These are phyloP conservation scores for Melanotaenia maccullochi DNA, from an alignment of 2,797 vertebrate species.

Conservation along the genomic window DNA sequence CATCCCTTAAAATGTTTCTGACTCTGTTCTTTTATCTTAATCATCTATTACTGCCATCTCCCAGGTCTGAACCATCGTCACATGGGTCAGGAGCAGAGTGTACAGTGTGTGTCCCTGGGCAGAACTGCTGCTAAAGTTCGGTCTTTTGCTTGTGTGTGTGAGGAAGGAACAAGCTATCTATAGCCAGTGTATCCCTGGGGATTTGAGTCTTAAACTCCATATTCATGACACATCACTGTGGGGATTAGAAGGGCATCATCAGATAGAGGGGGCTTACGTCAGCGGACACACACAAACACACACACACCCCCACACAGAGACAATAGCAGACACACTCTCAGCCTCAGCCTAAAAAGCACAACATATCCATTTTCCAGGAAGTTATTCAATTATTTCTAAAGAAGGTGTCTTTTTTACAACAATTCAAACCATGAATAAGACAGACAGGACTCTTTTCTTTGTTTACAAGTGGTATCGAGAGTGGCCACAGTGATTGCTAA, in stretches of 20 bases:
- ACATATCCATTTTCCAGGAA: conserved; percentile 60
- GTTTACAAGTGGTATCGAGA: conserved; percentile 6
- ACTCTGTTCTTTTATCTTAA: conserved; percentile 57
- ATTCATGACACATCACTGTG: conserved; percentile 89
- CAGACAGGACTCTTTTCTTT: not conserved
- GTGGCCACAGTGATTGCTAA: conserved; percentile 22
- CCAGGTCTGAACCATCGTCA: conserved; percentile 48
- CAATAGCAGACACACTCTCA: conserved; percentile 42
- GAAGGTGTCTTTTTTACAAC: conserved; percentile 18
- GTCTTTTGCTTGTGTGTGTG: conserved; percentile 23
- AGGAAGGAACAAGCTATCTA: conserved; percentile 79
- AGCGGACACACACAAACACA: conserved; percentile 50
- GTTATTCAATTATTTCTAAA: conserved; percentile 42
- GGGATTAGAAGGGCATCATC: conserved; percentile 85
- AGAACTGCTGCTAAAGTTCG: conserved; percentile 52
- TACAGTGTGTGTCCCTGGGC: conserved; percentile 24
- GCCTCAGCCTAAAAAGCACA: conserved; percentile 53
- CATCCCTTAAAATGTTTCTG: conserved; percentile 34
- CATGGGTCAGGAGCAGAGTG: conserved; percentile 59
- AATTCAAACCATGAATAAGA: conserved; percentile 19
- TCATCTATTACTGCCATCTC: conserved; percentile 51
- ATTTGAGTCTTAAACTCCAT: conserved; percentile 87
- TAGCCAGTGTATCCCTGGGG: conserved; percentile 82
- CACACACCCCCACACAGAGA: conserved; percentile 41
- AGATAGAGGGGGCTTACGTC: conserved; percentile 80